Evolutionary conservation across 2,888 invertebrate genomes (phyloP).

Genomic region (Agonopterix heracliana): DNA sequence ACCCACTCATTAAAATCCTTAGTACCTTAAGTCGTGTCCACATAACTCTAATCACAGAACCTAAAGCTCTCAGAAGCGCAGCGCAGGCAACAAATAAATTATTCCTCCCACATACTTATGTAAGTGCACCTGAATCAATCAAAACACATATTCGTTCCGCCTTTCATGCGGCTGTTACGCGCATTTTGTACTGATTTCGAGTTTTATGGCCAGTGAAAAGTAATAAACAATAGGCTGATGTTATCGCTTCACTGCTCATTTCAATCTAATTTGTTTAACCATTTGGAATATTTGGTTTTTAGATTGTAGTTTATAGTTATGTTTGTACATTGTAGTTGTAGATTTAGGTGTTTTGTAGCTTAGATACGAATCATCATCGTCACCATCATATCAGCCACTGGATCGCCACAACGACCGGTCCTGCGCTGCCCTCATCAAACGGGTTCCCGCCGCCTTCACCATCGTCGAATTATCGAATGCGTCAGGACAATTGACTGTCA

Average conservation of each 20-base stretch:
- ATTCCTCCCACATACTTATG: conserved; percentile 70
- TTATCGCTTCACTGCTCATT: conserved; percentile 14
- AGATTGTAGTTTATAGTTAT: too few relatives aligned
- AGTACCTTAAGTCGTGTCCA: conserved; percentile 28
- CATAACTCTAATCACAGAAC: conserved; percentile 15
- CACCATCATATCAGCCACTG: too few relatives aligned
- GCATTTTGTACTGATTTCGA: conserved; percentile 35
- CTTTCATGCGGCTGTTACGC: conserved; percentile 51
- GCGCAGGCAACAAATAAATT: conserved; percentile 68
- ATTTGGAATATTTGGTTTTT: neutral
- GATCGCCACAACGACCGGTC: too few relatives aligned
- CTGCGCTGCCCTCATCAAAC: too few relatives aligned
- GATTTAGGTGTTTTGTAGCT: too few relatives aligned
- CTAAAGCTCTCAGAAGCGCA: conserved; percentile 26
- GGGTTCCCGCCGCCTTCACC: too few relatives aligned
- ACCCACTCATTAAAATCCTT: too few relatives aligned
- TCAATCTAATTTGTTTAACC: conserved; percentile 5
- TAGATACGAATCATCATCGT: too few relatives aligned
- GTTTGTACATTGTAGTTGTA: too few relatives aligned
- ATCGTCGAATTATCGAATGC: too few relatives aligned
- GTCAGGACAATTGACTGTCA: too few relatives aligned
- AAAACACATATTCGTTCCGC: conserved; percentile 56
- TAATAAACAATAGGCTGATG: conserved; percentile 24
- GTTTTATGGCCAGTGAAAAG: conserved; percentile 41
- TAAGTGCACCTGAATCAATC: conserved; percentile 74